Percentiles rank a stretch among this genome's conserved stretches.
These are phyloP conservation scores for Tyrannus savana DNA, from an alignment of 2,113 vertebrate species.

Conservation along the genomic window DNA sequence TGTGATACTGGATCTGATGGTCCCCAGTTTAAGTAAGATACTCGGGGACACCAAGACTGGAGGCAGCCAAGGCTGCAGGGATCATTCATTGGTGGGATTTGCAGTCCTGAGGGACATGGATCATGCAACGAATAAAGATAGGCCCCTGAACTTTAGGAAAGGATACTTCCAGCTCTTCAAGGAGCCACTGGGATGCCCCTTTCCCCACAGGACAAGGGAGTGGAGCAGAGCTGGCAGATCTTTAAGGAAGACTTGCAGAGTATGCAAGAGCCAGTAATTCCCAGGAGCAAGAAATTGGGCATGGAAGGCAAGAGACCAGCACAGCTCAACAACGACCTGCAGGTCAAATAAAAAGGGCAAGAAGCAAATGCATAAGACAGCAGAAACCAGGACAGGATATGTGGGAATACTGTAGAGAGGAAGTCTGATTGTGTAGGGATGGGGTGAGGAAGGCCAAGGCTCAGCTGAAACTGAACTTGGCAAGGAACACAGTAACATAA, in stretches of 20 bases:
- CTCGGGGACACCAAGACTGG: background rate
- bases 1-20: fast-evolving
- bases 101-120: background rate
- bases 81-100: background rate
- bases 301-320: background rate
- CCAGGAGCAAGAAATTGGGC: background rate
- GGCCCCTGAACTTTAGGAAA: background rate
- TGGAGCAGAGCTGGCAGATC: background rate
- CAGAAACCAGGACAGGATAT: background rate
- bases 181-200: background rate
- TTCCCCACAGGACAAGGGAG: background rate
- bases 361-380: background rate
- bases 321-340: background rate
- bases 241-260: background rate
- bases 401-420: background rate
- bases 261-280: fast-evolving
- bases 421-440: background rate
- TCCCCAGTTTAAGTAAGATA: fast-evolving
- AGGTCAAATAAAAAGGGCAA: background rate
- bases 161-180: background rate
- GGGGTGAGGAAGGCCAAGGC: background rate
- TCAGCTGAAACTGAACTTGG: background rate
- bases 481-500: background rate
- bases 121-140: background rate
- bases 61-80: background rate